Conservation (phyloP, 2,888 invertebrate genomes). For the Acrobasis repandana region DNA sequence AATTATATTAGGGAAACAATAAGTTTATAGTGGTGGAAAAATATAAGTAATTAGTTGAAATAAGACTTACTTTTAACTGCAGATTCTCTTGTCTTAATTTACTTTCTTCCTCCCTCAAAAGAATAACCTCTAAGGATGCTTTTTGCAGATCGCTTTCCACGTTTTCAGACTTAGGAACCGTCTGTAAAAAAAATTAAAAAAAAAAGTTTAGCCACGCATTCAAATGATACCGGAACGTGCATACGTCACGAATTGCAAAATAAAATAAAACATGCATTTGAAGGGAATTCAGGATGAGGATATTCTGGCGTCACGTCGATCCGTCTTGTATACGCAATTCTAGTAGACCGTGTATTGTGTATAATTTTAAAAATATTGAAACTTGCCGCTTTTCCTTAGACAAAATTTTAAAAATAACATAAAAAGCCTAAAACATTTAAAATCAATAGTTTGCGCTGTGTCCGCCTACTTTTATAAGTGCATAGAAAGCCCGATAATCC, state of each 20-base stretch:
- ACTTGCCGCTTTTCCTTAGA: too few species aligned
- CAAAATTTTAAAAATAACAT: too few species aligned
- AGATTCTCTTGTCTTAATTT: constrained; percentile 93
- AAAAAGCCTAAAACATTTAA: too few species aligned
- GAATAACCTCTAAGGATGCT: constrained; percentile 88
- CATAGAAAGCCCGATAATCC: too few species aligned
- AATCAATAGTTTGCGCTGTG: too few species aligned
- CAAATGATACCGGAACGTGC: not conserved
- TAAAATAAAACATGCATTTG: constrained; percentile 50
- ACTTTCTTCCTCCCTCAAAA: constrained; percentile 90
- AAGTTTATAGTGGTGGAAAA: not conserved
- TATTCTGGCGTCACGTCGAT: too few species aligned
- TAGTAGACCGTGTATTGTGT: too few species aligned
- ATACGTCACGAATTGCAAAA: constrained; percentile 41
- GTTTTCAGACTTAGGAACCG: constrained; percentile 68
- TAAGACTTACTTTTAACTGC: constrained; percentile 87
- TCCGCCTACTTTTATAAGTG: constrained; percentile 1
- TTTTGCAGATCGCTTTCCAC: constrained; percentile 82
- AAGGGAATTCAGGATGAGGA: too few species aligned
- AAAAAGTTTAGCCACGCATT: constrained; percentile 25
- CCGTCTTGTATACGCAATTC: too few species aligned
- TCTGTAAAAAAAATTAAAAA: constrained; percentile 55
- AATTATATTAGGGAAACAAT: not conserved
- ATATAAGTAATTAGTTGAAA: not conserved
- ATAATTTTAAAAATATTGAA: too few species aligned